Evolutionary conservation across 35 echinoderm and acorn worm genomes (phyloP), one percentile per base, ranked within the genome.

Genomic region (Acanthaster planci): DNA sequence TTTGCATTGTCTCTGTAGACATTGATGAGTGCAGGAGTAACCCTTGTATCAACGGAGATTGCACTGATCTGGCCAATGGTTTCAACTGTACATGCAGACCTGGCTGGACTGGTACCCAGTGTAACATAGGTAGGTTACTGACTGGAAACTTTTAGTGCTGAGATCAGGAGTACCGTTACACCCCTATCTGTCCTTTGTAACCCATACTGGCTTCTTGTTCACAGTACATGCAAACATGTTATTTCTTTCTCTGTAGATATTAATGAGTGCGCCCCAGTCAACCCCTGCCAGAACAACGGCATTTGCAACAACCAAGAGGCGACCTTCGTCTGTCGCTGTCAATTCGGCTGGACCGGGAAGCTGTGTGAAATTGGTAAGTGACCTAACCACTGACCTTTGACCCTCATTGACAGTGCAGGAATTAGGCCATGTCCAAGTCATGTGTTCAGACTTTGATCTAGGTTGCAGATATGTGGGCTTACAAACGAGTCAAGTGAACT

Each of bases 31-130:
- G 93, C 68, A 55, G 17, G 21, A 78, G 59, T 35, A 79, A 39
- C 31, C 90, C 93, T 35, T 94, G 93, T 36, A 1, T 78, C 8
- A 94, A 90, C 50, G 93, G 88, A 35, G 78, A 76, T 16, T 94
- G 93, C 29, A 51, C 52, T 19, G 85, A 94, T 78, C 78, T 83
- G 6, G 56, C 80, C 31, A 94, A 87, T 76, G 84, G 80, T 23
- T 94, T 86, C 75, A 47, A 77, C 16, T 94, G 93, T 79, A 40
- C 80, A n/a, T 94, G 93, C 21, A 38, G 82, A 38, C 34, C 51
- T 2, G 93, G 93, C 76, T 95, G 77, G 52, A 91, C 93, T 9
- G 93, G 93, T 47, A 55, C 76, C 37, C 85, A 87, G 50, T 95
- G 93, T 54, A 79, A 90, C 17, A 91, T 44, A 36, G 67, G 93